Evolutionary conservation across 2,113 vertebrate species (phyloP), one percentile per base, ranked within the genome.

Genomic region (Aythya baeri): DNA sequence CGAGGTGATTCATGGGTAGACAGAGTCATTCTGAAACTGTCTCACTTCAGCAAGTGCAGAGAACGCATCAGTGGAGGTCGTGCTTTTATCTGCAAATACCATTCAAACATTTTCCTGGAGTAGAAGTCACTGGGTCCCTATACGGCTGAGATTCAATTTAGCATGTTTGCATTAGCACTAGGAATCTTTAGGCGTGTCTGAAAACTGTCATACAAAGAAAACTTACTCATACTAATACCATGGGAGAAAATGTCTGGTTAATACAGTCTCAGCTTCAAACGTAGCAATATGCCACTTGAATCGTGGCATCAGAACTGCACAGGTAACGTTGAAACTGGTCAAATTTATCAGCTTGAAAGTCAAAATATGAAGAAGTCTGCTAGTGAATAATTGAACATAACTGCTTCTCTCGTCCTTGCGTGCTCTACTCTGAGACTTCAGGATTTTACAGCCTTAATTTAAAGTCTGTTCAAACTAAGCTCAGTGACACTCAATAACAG

Each of bases 31-130:
- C 49, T n/a, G 46, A 36, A 89, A 18, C 49, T 32, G 38, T 52
- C 26, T 68, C 6, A 3, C 6, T 54, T 62, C 55, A 25, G 23
- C 23, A 52, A 52, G 50, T 8, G 50, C 23, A 52, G 50, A 52
- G 50, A 52, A 52, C 22, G 50, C 50, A 52, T 52, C 50, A 26
- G 23, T 52, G 50, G 44, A 58, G 25, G n/a, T 76, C 17, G 43
- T 86, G 41, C 38, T 85, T 95, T 79, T 66, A 17, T 54, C 41
- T 96, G 70, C 62, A 83, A 92, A 55, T 49, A 20, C 14, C 14
- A 2, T n/a, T 65, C 6, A n/a, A 8, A 29, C 32, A 4, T 12
- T 82, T 38, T 23, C 54, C 32, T 43, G 21, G 74, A 82, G n/a
- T 3, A 50, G 34, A 85, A 8, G 23, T 79, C 9, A 2, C 62